A percentile compares a stretch with the other conserved stretches of the same genome.
These are phyloP conservation scores for Phytoseiulus persimilis DNA, from an alignment of 2,888 invertebrate species.

Conservation along the genomic window DNA sequence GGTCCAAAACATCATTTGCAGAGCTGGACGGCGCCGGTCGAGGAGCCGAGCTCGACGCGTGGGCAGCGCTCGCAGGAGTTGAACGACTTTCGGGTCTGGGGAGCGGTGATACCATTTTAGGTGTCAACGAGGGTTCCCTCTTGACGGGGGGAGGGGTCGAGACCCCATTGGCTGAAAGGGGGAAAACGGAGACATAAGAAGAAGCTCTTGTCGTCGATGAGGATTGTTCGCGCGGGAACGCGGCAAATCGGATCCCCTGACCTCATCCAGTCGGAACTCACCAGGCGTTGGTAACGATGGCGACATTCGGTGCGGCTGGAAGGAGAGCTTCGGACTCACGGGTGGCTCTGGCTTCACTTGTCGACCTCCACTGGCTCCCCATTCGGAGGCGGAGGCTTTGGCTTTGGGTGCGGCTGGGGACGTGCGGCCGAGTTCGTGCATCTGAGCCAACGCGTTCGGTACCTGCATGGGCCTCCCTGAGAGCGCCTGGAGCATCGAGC, in stretches of 20 bases:
- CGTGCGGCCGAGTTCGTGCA: slow-evolving; percentile 10
- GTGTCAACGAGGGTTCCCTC: background rate
- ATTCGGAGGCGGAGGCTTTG: background rate
- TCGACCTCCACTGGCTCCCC: slow-evolving; percentile 8
- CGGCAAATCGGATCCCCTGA: too few species aligned
- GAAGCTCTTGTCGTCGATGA: background rate
- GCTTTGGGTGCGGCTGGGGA: background rate
- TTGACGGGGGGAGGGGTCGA: slow-evolving; percentile 14
- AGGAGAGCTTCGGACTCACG: slow-evolving; percentile 33
- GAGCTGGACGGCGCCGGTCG: background rate
- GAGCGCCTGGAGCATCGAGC: slow-evolving; percentile 17
- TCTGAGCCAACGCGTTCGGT: slow-evolving; percentile 16
- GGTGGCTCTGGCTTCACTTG: slow-evolving; percentile 27
- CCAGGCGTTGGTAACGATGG: slow-evolving; percentile 23
- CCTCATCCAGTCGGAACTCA: too few species aligned
- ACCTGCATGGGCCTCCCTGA: background rate
- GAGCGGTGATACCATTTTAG: background rate
- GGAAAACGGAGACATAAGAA: background rate
- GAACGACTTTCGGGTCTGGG: slow-evolving; percentile 17
- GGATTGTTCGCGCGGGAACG: too few species aligned
- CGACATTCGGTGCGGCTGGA: slow-evolving; percentile 35
- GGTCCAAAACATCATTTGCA: slow-evolving; percentile 44
- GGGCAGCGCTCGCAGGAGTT: slow-evolving; percentile 15
- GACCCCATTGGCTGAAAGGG: slow-evolving; percentile 6
- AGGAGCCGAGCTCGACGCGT: slow-evolving; percentile 10